Evolutionary conservation across 2,888 invertebrate species (phyloP).

Genomic region (Eumacrocentrus americanus): DNA sequence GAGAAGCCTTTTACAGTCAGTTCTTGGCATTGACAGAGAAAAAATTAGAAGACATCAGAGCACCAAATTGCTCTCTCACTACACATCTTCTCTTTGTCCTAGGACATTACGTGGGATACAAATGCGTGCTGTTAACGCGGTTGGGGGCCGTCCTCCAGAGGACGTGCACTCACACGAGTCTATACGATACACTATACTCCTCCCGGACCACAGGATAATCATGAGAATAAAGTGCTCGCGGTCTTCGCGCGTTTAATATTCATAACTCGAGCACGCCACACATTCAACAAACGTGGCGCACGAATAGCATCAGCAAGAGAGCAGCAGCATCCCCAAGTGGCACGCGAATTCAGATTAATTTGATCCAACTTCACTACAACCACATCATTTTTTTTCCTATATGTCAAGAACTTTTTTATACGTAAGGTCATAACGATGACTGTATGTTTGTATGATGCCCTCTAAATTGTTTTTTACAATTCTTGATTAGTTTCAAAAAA

Average conservation of each 20-base stretch:
- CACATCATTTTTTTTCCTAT: not conserved
- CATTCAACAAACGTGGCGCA: constrained; percentile 18
- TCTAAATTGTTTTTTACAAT: no score
- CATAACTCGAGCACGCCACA: constrained; percentile 41
- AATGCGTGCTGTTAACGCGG: constrained; percentile 40
- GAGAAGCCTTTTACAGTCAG: no score
- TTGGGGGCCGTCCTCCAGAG: constrained; percentile 33
- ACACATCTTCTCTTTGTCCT: constrained; percentile 24
- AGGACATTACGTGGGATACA: constrained; percentile 31
- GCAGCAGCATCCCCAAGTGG: constrained; percentile 14
- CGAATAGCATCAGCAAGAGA: not conserved
- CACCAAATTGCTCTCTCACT: no score
- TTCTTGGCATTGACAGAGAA: not conserved
- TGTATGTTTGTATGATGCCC: no score
- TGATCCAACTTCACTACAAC: constrained; percentile 12
- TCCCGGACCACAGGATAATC: constrained; percentile 33
- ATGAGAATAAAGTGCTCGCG: constrained; percentile 41
- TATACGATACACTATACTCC: not conserved
- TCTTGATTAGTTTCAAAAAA: no score
- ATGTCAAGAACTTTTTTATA: not conserved
- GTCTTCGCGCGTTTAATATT: constrained; percentile 43
- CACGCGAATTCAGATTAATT: constrained; percentile 35
- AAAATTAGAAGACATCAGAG: not conserved
- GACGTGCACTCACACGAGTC: not conserved
- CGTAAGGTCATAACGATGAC: no score